Conservation (phyloP, 2,888 invertebrate genomes). For the Euplexia lucipara region DNA sequence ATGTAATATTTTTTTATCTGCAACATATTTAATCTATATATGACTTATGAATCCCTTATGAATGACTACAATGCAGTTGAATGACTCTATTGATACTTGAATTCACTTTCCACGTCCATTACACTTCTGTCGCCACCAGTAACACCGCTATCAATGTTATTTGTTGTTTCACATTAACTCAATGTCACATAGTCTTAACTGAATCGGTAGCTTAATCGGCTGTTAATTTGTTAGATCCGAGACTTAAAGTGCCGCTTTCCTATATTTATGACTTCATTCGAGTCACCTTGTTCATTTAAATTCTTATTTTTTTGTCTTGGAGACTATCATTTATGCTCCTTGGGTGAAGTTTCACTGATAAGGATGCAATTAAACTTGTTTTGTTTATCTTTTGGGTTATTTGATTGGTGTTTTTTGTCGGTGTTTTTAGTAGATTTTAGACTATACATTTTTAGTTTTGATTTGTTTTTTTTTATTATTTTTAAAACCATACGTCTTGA, state of each 20-base stretch:
- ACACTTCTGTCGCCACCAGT: constrained; percentile 64
- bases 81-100: too few species aligned
- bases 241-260: constrained; percentile 85
- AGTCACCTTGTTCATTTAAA: constrained; percentile 82
- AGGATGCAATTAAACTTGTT: constrained; percentile 73
- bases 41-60: too few species aligned
- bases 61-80: too few species aligned
- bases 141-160: constrained; percentile 79
- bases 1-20: too few species aligned
- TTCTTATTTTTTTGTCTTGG: constrained; percentile 72
- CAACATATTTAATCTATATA: too few species aligned
- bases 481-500: neutral
- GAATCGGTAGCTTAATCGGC: constrained; percentile 90
- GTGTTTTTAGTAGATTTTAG: neutral
- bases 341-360: constrained; percentile 66
- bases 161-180: constrained; percentile 85
- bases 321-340: constrained; percentile 67
- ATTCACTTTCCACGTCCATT: constrained; percentile 1
- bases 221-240: constrained; percentile 89
- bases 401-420: constrained; percentile 40
- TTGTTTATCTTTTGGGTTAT: constrained; percentile 47
- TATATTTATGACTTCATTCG: constrained; percentile 89
- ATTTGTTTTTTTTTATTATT: constrained; percentile 6
- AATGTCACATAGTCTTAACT: constrained; percentile 79
- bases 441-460: neutral